Evolutionary conservation across 2,797 vertebrate species (phyloP).

Genomic region (Eulemur coronatus): DNA sequence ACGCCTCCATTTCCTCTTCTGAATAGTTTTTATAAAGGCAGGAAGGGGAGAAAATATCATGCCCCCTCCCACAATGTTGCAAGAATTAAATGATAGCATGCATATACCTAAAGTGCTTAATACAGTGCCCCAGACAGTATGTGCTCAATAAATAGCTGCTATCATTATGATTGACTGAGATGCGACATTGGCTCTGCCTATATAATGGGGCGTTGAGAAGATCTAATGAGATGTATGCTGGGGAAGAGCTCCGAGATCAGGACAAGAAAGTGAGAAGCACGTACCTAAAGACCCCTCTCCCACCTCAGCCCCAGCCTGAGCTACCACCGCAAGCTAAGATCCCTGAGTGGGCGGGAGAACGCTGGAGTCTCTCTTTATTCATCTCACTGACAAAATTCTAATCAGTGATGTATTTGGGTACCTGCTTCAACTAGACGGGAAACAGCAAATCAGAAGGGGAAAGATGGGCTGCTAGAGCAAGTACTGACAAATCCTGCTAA

Average conservation of each 20-base stretch:
- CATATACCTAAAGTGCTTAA: background rate
- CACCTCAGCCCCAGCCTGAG: background rate
- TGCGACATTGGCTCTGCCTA: background rate
- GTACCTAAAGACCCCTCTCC: constrained; percentile 43
- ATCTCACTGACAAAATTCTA: background rate
- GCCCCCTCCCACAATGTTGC: background rate
- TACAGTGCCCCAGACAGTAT: background rate
- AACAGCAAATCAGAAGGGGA: background rate
- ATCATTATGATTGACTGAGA: background rate
- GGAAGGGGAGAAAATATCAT: background rate
- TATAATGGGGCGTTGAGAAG: background rate
- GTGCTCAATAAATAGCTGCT: background rate
- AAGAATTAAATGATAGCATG: background rate
- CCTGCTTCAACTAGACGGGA: background rate
- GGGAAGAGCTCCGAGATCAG: background rate
- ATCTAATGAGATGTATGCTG: background rate
- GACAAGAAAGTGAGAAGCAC: background rate
- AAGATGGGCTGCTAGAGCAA: background rate
- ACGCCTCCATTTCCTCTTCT: background rate
- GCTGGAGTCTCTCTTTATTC: background rate
- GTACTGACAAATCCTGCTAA: background rate
- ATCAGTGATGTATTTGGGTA: background rate
- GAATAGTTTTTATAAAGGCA: background rate
- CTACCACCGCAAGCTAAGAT: background rate
- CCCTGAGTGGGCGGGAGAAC: background rate